Evolutionary conservation across 2,888 invertebrate genomes (phyloP), one percentile per base, ranked within the genome.

Genomic region (Sarcophaga rosellei): DNA sequence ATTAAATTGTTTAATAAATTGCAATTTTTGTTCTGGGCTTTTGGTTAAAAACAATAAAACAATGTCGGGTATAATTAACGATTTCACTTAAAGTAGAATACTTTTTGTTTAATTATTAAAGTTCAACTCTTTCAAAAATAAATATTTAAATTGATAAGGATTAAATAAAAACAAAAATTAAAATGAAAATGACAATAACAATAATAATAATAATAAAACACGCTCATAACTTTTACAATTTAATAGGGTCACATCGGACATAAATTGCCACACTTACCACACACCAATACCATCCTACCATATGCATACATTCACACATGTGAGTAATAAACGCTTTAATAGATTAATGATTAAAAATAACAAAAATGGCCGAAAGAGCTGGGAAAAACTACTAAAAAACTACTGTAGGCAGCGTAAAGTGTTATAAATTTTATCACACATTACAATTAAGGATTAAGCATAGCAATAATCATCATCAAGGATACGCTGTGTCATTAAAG

Each of bases 1-100:
- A 69, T 68, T 61, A 69, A 77, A 61, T 45, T 77, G 69, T 47
- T 77, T 61, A 77, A 77, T 69, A 47, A 62, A 69, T 77, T 61
- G 69, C 44, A 11, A 59, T 35, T 35, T 35, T 35, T 35, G 10
- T 35, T 35, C 10, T 35, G 35, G 8, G n/a, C 57, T 75, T 66
- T 59, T 23, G 59, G 45, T 77, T 61, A 35, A 77, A 66, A 66
- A 66, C 4, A 66, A 44, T 20, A 44, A n/a, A 35, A 35, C 11
- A n/a, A 11, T 20, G 44, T n/a, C 44, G 3, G 0, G 4, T 20
- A 20, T 61, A 21, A 25, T 53, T 2, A 53, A 57, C 6, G 20
- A 61, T 23, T 62, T 17, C 15, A 25, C 6, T 12, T 4, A 44
- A 62, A 44, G 11, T 15, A 1, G 53, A 47, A 15, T 11, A 45